Conservation (phyloP, 2,888 invertebrate genomes). For the Diarsia brunnea region DNA sequence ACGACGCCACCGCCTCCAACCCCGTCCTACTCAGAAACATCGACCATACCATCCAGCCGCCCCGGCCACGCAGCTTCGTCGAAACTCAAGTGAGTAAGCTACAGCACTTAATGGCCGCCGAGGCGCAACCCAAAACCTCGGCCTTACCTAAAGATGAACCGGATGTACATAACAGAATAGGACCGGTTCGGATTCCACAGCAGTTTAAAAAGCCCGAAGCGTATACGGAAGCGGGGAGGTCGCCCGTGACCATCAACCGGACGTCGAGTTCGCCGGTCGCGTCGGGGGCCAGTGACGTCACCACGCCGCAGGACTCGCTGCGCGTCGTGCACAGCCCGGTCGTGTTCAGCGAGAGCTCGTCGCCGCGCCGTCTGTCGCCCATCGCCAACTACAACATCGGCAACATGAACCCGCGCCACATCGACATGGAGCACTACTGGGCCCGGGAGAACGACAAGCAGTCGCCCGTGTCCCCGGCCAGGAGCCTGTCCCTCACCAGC, state of each 20-base stretch:
- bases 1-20: conserved; percentile 71
- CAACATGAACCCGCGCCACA: conserved; percentile 89
- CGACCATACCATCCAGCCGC: conserved; percentile 68
- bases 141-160: conserved; percentile 77
- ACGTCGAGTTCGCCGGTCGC: conserved; percentile 83
- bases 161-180: conserved; percentile 79
- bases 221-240: conserved; percentile 73
- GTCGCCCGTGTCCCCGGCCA: conserved; percentile 72
- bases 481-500: conserved; percentile 80
- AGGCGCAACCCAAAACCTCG: conserved; percentile 79
- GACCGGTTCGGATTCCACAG: conserved; percentile 81
- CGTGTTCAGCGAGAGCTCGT: conserved; percentile 87
- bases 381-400: conserved; percentile 88
- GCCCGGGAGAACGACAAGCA: conserved; percentile 81
- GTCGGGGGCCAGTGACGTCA: conserved; percentile 46
- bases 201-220: conserved; percentile 78
- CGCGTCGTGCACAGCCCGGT: conserved; percentile 82
- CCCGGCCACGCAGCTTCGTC: conserved; percentile 85
- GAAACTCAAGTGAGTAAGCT: conserved; percentile 87
- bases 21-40: conserved; percentile 69
- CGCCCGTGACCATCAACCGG: conserved; percentile 78
- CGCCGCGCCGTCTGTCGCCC: conserved; percentile 86
- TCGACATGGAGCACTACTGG: conserved; percentile 86
- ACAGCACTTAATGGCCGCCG: conserved; percentile 83
- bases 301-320: conserved; percentile 82